Evolutionary conservation across 2,113 vertebrate genomes (phyloP).

Genomic region (Sinosuthora webbiana): DNA sequence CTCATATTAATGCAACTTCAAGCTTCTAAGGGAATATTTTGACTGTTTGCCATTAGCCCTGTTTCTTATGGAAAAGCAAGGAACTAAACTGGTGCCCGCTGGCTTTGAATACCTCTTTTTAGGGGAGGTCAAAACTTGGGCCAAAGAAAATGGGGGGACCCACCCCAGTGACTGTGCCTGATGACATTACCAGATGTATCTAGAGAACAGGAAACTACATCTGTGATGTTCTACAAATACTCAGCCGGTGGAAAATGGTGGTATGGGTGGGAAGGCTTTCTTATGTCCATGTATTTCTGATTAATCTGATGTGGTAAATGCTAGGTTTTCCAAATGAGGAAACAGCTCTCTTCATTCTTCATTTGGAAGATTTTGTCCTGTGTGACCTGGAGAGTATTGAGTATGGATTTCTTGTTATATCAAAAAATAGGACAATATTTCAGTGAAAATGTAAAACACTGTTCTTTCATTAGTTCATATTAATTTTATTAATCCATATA

Average conservation of each 20-base stretch:
- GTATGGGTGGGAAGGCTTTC: not conserved
- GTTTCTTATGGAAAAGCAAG: slow-evolving; percentile 30
- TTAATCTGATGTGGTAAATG: not conserved
- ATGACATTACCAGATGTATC: slow-evolving; percentile 21
- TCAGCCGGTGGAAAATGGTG: not conserved
- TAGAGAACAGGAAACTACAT: not conserved
- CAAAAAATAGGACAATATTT: not conserved
- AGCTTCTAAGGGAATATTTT: slow-evolving; percentile 39
- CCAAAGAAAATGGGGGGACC: slow-evolving; percentile 49
- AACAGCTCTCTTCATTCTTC: not conserved
- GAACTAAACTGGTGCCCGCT: not conserved
- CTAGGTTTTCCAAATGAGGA: not conserved
- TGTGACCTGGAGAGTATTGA: not conserved
- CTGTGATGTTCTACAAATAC: not conserved
- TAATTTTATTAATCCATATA: not conserved
- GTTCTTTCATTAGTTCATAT: not conserved
- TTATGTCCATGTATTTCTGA: not conserved
- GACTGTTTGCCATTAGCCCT: slow-evolving; percentile 36
- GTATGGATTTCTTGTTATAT: not conserved
- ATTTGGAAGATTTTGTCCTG: not conserved
- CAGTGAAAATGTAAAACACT: not conserved
- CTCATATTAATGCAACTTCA: slow-evolving; percentile 35
- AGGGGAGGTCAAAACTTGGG: slow-evolving; percentile 24
- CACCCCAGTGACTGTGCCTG: not conserved
- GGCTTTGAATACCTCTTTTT: slow-evolving; percentile 17